phyloP scores from a whole-genome alignment of 1,140 invertebrate genomes.

The Argopecten irradians region DNA sequence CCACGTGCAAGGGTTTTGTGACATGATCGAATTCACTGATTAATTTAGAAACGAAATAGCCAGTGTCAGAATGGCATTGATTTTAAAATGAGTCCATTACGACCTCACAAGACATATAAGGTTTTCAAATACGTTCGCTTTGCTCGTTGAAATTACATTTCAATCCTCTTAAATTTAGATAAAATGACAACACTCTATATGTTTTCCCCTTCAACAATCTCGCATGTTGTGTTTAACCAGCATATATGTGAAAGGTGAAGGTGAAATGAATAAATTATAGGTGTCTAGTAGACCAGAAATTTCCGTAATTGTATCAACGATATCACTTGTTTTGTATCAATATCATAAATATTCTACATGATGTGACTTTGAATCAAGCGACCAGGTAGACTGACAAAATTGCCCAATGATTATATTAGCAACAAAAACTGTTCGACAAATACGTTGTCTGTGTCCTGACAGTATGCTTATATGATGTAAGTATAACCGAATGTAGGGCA shows the following conservation, averaged over 20 bases:
- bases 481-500: no score
- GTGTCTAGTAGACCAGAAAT: neutral
- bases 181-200: neutral
- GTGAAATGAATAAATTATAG: neutral
- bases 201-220: neutral
- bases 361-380: neutral
- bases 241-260: neutral
- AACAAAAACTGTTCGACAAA: no score
- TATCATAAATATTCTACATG: neutral
- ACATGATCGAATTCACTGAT: neutral
- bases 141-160: neutral
- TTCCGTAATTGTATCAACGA: neutral
- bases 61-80: neutral
- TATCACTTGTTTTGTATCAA: neutral
- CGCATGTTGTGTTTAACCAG: neutral
- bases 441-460: no score
- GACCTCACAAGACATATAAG: neutral
- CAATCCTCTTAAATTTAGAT: neutral
- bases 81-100: conserved; percentile 10
- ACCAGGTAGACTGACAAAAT: no score
- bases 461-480: no score
- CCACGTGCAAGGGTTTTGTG: neutral
- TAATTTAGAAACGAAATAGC: neutral
- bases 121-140: neutral
- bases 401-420: no score